phyloP scores from a whole-genome alignment of 2,113 vertebrate genomes.

The Nibea coibor region DNA sequence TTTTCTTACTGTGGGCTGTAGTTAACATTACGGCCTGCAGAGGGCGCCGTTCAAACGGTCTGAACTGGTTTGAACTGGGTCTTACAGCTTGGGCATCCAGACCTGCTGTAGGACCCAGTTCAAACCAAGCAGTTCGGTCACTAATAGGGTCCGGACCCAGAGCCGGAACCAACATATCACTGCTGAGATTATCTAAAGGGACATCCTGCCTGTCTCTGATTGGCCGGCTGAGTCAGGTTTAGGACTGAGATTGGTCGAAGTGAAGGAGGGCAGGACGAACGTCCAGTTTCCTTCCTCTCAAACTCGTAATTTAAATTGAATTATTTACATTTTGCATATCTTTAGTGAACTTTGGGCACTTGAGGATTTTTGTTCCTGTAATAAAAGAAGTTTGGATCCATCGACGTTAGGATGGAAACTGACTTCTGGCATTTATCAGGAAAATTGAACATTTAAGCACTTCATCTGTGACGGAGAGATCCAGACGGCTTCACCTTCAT shows the following conservation, averaged over 20 bases:
- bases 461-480: background rate
- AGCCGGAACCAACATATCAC: too few relatives aligned
- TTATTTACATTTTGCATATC: background rate
- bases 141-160: too few relatives aligned
- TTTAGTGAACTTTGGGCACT: background rate
- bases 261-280: too few relatives aligned
- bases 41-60: background rate
- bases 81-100: background rate
- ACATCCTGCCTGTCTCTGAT: too few relatives aligned
- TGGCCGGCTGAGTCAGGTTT: too few relatives aligned
- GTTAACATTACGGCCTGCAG: background rate
- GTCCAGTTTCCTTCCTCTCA: too few relatives aligned
- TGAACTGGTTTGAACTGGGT: too few relatives aligned
- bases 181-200: too few relatives aligned
- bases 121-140: too few relatives aligned
- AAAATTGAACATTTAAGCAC: background rate
- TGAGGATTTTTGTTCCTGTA: background rate
- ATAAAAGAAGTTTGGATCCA: slow-evolving; percentile 11
- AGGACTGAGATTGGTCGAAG: too few relatives aligned
- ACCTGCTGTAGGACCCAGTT: too few relatives aligned
- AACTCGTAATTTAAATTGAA: too few relatives aligned
- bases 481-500: slow-evolving; percentile 5
- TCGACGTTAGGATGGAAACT: background rate
- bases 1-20: background rate
- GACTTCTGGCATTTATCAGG: slow-evolving; percentile 19